Evolutionary conservation across 37 sponge, comb jelly and placozoan species (phyloP).

Genomic region (Haliclona indistincta): DNA sequence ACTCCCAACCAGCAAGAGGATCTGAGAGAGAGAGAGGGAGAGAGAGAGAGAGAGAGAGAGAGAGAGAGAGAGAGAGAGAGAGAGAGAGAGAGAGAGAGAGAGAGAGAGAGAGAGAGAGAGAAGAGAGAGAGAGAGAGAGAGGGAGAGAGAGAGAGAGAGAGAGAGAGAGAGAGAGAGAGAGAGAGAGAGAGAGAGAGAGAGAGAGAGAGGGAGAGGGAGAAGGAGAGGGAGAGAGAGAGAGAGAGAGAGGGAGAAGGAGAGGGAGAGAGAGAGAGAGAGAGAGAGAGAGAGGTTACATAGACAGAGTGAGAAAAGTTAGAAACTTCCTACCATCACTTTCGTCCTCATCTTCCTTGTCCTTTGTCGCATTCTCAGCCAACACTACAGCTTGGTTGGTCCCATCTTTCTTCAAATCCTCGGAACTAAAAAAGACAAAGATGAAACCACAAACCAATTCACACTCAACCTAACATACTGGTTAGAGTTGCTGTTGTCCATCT

Average conservation of each 20-base stretch:
- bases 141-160: not conserved
- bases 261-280: not conserved
- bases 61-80: slow-evolving; percentile 33
- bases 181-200: not conserved
- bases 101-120: slow-evolving; percentile 31
- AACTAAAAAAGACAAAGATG: too few species aligned
- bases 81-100: slow-evolving; percentile 39
- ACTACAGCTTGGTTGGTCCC: too few species aligned
- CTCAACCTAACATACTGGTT: too few species aligned
- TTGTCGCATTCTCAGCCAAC: too few species aligned
- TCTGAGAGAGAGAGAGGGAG: slow-evolving; percentile 37
- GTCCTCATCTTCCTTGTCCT: too few species aligned
- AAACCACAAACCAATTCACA: too few species aligned
- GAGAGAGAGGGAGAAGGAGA: slow-evolving; percentile 8
- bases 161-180: slow-evolving; percentile 1
- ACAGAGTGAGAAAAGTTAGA: not conserved
- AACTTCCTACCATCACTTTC: not conserved
- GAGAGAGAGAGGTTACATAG: too few species aligned
- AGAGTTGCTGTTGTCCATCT: too few species aligned
- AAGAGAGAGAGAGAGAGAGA: slow-evolving; percentile 26
- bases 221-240: not conserved
- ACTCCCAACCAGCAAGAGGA: slow-evolving; percentile 35
- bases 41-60: slow-evolving; percentile 44
- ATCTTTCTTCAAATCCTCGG: too few species aligned
- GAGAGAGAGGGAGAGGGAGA: not conserved